A percentile compares a stretch with the other conserved stretches of the same genome.
Conservation (phyloP, 92 coral and sea anemone species). For the Nematostella vectensis region DNA sequence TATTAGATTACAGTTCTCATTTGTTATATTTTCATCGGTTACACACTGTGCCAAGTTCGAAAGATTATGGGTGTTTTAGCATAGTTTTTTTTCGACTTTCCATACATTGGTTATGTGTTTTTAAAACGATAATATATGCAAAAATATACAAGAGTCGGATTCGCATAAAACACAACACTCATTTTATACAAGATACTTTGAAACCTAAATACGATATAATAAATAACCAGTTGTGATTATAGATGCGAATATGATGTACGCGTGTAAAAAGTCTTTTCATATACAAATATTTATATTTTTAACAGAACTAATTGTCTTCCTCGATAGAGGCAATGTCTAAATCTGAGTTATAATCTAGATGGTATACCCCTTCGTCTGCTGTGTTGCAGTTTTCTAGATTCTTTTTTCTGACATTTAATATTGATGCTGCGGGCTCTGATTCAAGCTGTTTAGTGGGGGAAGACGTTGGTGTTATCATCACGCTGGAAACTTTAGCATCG, state of each 20-base stretch:
- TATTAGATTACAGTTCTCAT: conserved; percentile 22
- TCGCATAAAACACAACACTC: conserved; percentile 29
- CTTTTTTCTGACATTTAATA: conserved; percentile 11
- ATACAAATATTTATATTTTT: conserved; percentile 25
- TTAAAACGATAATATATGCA: conserved; percentile 75
- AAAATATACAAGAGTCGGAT: conserved; percentile 72
- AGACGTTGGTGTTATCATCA: conserved; percentile 73
- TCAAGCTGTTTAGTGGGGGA: conserved; percentile 81
- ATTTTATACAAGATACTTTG: conserved; percentile 30
- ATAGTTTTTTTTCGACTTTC: not conserved
- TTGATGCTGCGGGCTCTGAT: conserved; percentile 9
- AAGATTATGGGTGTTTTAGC: too few relatives aligned
- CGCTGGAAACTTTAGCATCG: conserved; percentile 55
- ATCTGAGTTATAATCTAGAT: conserved; percentile 57
- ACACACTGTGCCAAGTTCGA: not conserved
- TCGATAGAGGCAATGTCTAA: conserved; percentile 80
- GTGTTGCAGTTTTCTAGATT: conserved; percentile 19
- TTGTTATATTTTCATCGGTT: conserved; percentile 6
- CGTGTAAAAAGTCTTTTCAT: conserved; percentile 6
- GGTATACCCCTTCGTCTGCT: conserved; percentile 55
- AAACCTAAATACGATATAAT: conserved; percentile 52
- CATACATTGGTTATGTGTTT: not conserved
- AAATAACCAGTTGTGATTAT: conserved; percentile 42
- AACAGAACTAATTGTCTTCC: conserved; percentile 74
- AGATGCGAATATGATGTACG: too few relatives aligned